A percentile compares a stretch with the other conserved stretches of the same genome.
These are phyloP conservation scores for Hirundo rustica DNA, from an alignment of 2,797 vertebrate species.

Conservation along the genomic window DNA sequence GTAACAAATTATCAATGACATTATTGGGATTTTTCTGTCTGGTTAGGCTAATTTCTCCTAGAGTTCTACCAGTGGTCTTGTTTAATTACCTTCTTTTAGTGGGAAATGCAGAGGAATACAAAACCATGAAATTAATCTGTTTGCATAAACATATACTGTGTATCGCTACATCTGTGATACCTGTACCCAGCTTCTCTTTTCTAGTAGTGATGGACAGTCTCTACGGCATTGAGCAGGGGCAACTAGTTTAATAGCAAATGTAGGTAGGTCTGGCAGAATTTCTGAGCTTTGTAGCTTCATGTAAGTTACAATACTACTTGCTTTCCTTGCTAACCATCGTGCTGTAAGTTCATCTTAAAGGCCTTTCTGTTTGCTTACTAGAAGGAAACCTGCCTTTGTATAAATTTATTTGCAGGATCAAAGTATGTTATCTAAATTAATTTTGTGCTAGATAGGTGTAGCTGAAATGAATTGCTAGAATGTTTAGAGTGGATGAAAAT, in stretches of 20 bases:
- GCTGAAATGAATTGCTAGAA: not conserved
- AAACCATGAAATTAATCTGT: not conserved
- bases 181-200: not conserved
- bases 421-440: not conserved
- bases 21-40: not conserved
- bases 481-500: not conserved
- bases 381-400: not conserved
- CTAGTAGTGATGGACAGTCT: not conserved
- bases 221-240: not conserved
- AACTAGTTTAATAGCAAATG: not conserved
- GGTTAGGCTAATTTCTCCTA: not conserved
- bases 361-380: not conserved
- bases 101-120: not conserved
- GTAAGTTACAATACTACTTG: not conserved
- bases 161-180: not conserved
- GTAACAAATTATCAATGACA: not conserved
- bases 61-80: not conserved
- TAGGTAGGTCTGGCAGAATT: not conserved
- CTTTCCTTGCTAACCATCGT: not conserved
- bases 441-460: not conserved
- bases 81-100: slow-evolving; percentile 1
- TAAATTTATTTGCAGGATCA: slow-evolving; percentile 3
- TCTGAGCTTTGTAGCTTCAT: not conserved
- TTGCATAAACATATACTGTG: not conserved
- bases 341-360: not conserved